Evolutionary conservation across 2,888 invertebrate species (phyloP).

Genomic region (Gymnosoma rotundatum): DNA sequence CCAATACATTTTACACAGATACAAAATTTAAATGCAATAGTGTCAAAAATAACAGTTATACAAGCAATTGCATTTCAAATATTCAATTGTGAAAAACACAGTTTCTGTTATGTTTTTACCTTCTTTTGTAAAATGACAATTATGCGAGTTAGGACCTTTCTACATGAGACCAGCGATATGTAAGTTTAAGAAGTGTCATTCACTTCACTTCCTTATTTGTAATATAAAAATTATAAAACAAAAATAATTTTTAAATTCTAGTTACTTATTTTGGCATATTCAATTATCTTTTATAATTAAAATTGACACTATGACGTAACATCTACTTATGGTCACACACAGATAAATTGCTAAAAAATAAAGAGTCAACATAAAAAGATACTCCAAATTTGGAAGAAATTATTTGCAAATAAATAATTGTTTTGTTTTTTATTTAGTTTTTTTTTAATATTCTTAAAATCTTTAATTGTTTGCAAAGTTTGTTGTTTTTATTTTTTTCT

Average conservation of each 20-base stretch:
- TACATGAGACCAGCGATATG: too few species aligned
- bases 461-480: slow-evolving; percentile 5
- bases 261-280: slow-evolving; percentile 13
- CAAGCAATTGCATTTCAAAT: too few species aligned
- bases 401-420: slow-evolving; percentile 23
- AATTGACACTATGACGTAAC: slow-evolving; percentile 54
- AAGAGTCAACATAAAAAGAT: background rate
- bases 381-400: slow-evolving; percentile 29
- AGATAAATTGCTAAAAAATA: slow-evolving; percentile 8
- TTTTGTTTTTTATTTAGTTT: too few species aligned
- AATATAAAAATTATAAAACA: background rate
- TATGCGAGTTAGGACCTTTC: too few species aligned
- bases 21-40: too few species aligned
- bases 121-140: too few species aligned
- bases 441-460: background rate
- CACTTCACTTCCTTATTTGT: background rate
- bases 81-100: too few species aligned
- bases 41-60: too few species aligned
- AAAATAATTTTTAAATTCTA: background rate
- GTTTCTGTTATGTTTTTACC: too few species aligned
- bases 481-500: slow-evolving; percentile 20
- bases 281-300: slow-evolving; percentile 38
- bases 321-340: slow-evolving; percentile 7
- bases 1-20: too few species aligned
- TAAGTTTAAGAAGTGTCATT: too few species aligned